A percentile compares a stretch with the other conserved stretches of the same genome.
phyloP scores from a whole-genome alignment of 2,797 vertebrate genomes.

The Schizopygopsis pylzovi region DNA sequence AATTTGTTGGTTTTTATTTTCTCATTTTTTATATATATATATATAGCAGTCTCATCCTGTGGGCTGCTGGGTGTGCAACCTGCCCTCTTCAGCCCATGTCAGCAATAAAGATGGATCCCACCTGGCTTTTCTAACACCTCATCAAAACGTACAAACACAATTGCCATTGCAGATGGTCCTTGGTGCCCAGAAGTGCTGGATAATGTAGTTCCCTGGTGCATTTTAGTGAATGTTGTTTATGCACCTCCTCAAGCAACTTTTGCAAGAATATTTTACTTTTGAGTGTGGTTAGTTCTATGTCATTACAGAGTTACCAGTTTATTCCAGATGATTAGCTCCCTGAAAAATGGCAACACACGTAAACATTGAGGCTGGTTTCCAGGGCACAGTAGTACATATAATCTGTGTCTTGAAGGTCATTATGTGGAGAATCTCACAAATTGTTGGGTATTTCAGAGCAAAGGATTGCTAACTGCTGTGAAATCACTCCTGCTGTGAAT shows the following conservation, averaged over 20 bases:
- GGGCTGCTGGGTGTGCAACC: slow-evolving; percentile 32
- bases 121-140: slow-evolving; percentile 48
- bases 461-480: not conserved
- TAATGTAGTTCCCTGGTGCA: slow-evolving; percentile 6
- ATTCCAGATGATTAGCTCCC: not conserved
- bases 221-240: slow-evolving; percentile 7
- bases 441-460: not conserved
- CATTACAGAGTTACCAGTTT: slow-evolving; percentile 10
- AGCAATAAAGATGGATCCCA: slow-evolving; percentile 43
- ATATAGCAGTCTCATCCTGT: not conserved
- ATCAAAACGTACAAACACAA: slow-evolving; percentile 36
- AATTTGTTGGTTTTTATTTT: not conserved
- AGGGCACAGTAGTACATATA: not conserved
- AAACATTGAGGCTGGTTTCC: slow-evolving; percentile 13
- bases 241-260: not conserved
- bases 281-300: not conserved
- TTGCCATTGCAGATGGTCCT: slow-evolving; percentile 29
- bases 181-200: not conserved
- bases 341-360: not conserved
- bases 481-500: not conserved
- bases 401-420: slow-evolving; percentile 21
- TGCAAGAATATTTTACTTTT: not conserved
- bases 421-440: slow-evolving; percentile 15
- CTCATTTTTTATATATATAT: not conserved
- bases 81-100: slow-evolving; percentile 24